Conservation (phyloP, 92 coral and sea anemone species). For the Isaurus tuberculatus region DNA sequence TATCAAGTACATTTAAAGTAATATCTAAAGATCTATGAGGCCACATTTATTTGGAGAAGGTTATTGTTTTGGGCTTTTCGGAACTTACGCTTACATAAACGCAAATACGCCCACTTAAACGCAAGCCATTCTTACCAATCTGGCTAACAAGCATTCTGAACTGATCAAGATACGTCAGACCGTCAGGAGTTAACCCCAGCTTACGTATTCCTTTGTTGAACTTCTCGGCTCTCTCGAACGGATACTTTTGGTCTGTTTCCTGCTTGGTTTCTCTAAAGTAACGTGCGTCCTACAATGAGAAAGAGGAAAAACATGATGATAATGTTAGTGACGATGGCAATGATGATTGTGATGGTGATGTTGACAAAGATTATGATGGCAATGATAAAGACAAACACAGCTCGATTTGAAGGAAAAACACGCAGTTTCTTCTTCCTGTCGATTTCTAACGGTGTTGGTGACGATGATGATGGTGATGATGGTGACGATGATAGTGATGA, state of each 20-base stretch:
- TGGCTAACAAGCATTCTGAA: constrained; percentile 92
- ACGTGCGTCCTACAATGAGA: constrained; percentile 76
- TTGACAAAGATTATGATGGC: too few relatives aligned
- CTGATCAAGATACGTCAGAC: constrained; percentile 92
- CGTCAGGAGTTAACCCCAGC: constrained; percentile 96
- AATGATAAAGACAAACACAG: too few relatives aligned
- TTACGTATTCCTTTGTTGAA: constrained; percentile 99
- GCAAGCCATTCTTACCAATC: constrained; percentile 66
- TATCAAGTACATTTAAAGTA: too few relatives aligned
- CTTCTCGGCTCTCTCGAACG: constrained; percentile 97
- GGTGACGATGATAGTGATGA: too few relatives aligned
- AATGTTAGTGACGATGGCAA: background rate
- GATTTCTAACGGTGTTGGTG: too few relatives aligned
- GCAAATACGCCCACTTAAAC: background rate
- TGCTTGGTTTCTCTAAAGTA: constrained; percentile 90
- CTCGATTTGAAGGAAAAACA: too few relatives aligned
- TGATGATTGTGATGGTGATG: background rate
- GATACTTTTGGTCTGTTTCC: constrained; percentile 90
- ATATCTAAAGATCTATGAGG: too few relatives aligned
- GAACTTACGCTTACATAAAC: too few relatives aligned
- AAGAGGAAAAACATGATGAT: background rate
- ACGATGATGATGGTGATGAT: too few relatives aligned
- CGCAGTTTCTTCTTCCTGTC: too few relatives aligned
- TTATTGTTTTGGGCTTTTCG: too few relatives aligned
- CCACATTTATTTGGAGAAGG: too few relatives aligned